Evolutionary conservation across 1,140 invertebrate species (phyloP).

Genomic region (Atta colombica): DNA sequence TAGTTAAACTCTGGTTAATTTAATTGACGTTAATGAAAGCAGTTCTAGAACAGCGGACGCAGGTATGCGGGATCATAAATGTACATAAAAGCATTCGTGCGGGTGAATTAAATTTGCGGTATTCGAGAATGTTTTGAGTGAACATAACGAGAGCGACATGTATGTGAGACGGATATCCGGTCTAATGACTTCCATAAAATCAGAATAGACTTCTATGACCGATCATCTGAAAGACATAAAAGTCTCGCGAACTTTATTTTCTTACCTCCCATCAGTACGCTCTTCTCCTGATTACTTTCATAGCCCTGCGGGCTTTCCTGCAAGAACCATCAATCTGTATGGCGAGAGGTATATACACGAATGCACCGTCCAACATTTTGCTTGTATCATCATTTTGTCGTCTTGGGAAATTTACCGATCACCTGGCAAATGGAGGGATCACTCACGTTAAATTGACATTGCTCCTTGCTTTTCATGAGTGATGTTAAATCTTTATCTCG

Average conservation of each 20-base stretch:
- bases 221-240: constrained; percentile 67
- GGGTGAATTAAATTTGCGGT: constrained; percentile 1
- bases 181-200: constrained; percentile 56
- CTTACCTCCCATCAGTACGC: constrained; percentile 1
- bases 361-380: constrained; percentile 59
- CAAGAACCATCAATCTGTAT: constrained; percentile 64
- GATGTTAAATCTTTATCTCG: neutral
- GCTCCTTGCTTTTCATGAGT: constrained; percentile 1
- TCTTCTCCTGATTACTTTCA: constrained; percentile 61
- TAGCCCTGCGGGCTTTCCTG: neutral
- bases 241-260: constrained; percentile 11
- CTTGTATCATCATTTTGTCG: constrained; percentile 56
- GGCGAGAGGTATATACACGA: constrained; percentile 44
- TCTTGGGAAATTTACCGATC: constrained; percentile 71
- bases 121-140: neutral
- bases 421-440: constrained; percentile 20
- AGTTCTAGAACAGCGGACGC: neutral
- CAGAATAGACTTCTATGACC: constrained; percentile 1
- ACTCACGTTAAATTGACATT: neutral
- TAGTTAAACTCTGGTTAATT: constrained; percentile 19
- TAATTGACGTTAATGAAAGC: constrained; percentile 26
- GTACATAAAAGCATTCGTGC: constrained; percentile 3
- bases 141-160: neutral
- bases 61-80: constrained; percentile 15
- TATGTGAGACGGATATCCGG: neutral